Base-by-base conservation (phyloP, 2,888 invertebrate species). In the Oxycera nigricornis region DNA sequence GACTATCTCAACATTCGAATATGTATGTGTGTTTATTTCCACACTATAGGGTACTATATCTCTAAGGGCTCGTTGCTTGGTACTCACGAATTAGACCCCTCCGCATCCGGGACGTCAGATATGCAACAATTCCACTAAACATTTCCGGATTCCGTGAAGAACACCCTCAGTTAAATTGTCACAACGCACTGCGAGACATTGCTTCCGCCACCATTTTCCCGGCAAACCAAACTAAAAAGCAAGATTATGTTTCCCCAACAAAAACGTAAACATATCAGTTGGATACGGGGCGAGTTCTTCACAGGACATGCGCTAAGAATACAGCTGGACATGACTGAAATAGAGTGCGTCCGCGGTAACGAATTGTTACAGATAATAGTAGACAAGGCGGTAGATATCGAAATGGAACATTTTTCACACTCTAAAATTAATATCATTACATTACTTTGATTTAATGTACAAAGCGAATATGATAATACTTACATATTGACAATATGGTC, bases 61-160 rank as follows among this genome's bases (percentile, higher is more conserved):
- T 55, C 9, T 7, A 46, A 35, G 11, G 35, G n/a, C 6, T 3
- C 4, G n/a, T n/a, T n/a, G n/a, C n/a, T n/a, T 7, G 46, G 3
- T 20, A 73, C 75, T 75, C 41, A 75, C 75, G 22, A 35, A 52
- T 75, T 14, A 73, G 50, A 2, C 17, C 20, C 52, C 75, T 39
- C 59, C 75, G 35, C 72, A 75, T 68, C 20, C 55, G 52, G n/a
- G 57, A 39, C 24, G 75, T 57, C 17, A 75, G 30, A 31, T 73
- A 73, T 20, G 55, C 65, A 41, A 75, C 65, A 52, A 75, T 59
- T 52, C 73, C 75, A 72, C 72, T 61, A 28, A 75, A 68, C 75
- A 75, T 75, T 73, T 39, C 73, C 39, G 22, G 26, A 30, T 57
- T 20, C 31, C 59, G 20, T 22, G 14, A 7, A 17, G 50, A 31